Evolutionary conservation across 1,140 invertebrate genomes (phyloP), one percentile per base, ranked within the genome.

Genomic region (Anoplolepis gracilipes): DNA sequence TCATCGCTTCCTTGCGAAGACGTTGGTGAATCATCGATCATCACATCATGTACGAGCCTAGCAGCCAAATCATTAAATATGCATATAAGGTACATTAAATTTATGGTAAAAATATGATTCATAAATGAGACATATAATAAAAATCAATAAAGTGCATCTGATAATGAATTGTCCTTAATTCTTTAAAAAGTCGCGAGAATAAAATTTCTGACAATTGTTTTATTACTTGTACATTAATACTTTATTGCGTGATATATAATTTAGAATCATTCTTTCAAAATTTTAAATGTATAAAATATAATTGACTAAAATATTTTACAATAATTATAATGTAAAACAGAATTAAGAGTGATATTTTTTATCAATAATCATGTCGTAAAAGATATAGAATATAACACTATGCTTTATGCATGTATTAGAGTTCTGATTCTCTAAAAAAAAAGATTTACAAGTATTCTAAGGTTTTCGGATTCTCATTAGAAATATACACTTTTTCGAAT

Each of bases 41-140:
- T 96, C 78, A 97, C 96, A 96, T 97, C 97, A 95, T 97, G 97
- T 91, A 97, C 97, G 91, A 98, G 95, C 87, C 97, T 98, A 91
- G 70, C 19, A 86, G 25, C 0, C 1, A 70, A 70, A 25, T 69
- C 2, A 2, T 72, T 61, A 65, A 53, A 57, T 19, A 46, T 2
- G 13, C 11, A 10, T 49, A 4, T 49, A 69, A 78, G 36, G 2
- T 22, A 36, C 6, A 30, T 67, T 8, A 67, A 79, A 79, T 28
- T 76, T 28, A 2, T 25, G 2, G 22, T 57, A 5, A 19, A 75
- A 25, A n/a, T 13, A 5, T 3, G 19, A 53, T 22, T 28, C 10
- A 7, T 6, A 72, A 55, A 13, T 33, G 5, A 1, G 1, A 55
- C 4, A 55, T 57, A 28, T 25, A 65, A 62, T 46, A 33, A 49